Conservation (phyloP, 2,113 vertebrate species). For the Clarias magur region DNA sequence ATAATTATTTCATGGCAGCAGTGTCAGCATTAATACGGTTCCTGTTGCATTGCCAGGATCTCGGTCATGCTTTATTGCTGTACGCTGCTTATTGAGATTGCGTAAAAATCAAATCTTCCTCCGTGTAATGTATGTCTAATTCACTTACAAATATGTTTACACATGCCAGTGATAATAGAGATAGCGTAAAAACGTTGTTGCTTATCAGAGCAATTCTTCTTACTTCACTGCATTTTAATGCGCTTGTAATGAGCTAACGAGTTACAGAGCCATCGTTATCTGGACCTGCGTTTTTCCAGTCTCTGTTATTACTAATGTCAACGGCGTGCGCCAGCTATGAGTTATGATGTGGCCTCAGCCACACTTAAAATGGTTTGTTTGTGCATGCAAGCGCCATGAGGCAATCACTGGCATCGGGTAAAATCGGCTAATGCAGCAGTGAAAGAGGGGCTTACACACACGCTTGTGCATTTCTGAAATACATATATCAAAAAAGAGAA, state of each 20-base stretch:
- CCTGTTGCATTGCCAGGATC: background rate
- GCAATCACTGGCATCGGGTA: conserved; percentile 37
- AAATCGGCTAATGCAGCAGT: background rate
- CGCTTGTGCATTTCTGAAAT: background rate
- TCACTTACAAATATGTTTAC: background rate
- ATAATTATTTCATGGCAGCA: background rate
- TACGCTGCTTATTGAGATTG: too few relatives aligned
- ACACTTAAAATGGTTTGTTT: conserved; percentile 46
- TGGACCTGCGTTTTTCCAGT: conserved; percentile 30
- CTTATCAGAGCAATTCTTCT: conserved; percentile 39
- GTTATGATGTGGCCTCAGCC: conserved; percentile 39
- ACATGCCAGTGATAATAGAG: conserved; percentile 1
- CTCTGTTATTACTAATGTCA: conserved; percentile 38
- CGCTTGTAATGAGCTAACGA: conserved; percentile 44
- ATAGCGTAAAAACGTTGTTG: conserved; percentile 26
- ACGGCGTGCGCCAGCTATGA: conserved; percentile 38
- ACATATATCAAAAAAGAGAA: background rate
- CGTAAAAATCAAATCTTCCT: background rate
- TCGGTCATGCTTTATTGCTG: background rate
- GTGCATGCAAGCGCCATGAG: conserved; percentile 39
- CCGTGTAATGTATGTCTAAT: background rate
- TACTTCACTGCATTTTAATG: conserved; percentile 27
- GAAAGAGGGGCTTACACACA: background rate
- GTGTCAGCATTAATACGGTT: background rate
- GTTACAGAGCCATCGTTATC: conserved; percentile 37